phyloP scores from a whole-genome alignment of 2,113 vertebrate genomes.

The Dromas ardeola region DNA sequence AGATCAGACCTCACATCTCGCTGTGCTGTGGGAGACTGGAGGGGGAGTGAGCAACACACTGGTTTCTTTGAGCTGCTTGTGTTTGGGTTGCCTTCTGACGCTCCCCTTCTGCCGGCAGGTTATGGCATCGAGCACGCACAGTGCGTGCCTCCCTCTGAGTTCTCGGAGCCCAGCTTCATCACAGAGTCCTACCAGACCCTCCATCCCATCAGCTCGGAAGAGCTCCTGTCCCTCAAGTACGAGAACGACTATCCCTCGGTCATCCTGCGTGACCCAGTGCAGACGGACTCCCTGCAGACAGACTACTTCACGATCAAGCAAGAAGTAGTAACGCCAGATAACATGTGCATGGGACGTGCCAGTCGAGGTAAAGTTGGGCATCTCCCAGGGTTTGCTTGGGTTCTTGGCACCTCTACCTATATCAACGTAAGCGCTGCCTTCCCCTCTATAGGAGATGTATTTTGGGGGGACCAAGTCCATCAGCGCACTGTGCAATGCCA shows the following conservation, averaged over 20 bases:
- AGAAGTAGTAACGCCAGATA: slow-evolving; percentile 95
- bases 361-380: slow-evolving; percentile 85
- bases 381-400: rapidly evolving
- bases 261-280: slow-evolving; percentile 90
- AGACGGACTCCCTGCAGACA: slow-evolving; percentile 82
- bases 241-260: slow-evolving; percentile 92
- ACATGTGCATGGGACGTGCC: slow-evolving; percentile 97
- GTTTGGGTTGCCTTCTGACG: not conserved
- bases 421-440: not conserved
- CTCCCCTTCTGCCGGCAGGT: slow-evolving; percentile 70
- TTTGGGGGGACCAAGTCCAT: not conserved
- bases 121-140: slow-evolving; percentile 98
- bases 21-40: not conserved
- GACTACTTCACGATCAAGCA: slow-evolving; percentile 97
- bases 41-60: rapidly evolving
- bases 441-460: not conserved
- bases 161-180: slow-evolving; percentile 98
- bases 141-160: slow-evolving; percentile 97
- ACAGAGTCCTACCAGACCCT: slow-evolving; percentile 99
- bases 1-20: not conserved
- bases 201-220: slow-evolving; percentile 97
- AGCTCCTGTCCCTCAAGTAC: slow-evolving; percentile 96
- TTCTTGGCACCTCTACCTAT: not conserved
- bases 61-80: not conserved
- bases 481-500: not conserved